Conservation (phyloP, 2,888 invertebrate genomes). For the Exocentrus adspersus region DNA sequence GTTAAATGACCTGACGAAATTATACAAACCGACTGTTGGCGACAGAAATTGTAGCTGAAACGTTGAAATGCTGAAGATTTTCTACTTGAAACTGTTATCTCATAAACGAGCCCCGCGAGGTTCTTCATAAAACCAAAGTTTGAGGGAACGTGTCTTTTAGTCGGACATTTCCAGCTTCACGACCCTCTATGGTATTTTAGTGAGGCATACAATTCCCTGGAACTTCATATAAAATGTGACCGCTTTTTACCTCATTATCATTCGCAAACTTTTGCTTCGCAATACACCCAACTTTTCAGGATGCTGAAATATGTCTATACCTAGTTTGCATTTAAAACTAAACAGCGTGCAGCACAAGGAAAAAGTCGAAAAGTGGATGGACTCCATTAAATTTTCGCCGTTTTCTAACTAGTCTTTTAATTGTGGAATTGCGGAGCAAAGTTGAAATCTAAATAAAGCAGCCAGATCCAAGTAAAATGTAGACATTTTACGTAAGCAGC, state of each 20-base stretch:
- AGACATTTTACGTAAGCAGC: no score
- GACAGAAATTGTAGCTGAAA: conserved; percentile 19
- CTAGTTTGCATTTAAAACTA: not conserved
- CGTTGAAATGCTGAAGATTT: conserved; percentile 26
- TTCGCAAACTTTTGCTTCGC: conserved; percentile 16
- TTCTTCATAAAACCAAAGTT: conserved; percentile 41
- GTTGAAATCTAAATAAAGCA: no score
- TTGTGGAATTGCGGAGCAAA: no score
- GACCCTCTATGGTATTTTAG: conserved; percentile 27
- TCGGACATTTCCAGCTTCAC: conserved; percentile 28
- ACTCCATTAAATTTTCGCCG: no score
- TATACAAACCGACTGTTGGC: conserved; percentile 25
- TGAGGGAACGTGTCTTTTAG: conserved; percentile 39
- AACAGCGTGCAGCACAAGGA: no score
- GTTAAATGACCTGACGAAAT: conserved; percentile 8
- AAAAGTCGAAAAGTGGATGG: no score
- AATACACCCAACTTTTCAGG: not conserved
- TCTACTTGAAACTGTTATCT: conserved; percentile 40
- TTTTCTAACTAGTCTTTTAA: no score
- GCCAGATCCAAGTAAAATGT: no score
- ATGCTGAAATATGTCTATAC: not conserved
- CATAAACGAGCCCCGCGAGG: conserved; percentile 36
- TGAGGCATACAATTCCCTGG: conserved; percentile 16
- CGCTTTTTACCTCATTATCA: conserved; percentile 26
- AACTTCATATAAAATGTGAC: conserved; percentile 22